Evolutionary conservation across 2,888 invertebrate genomes (phyloP), one percentile per base, ranked within the genome.

Genomic region (Cerastis rubricosa): DNA sequence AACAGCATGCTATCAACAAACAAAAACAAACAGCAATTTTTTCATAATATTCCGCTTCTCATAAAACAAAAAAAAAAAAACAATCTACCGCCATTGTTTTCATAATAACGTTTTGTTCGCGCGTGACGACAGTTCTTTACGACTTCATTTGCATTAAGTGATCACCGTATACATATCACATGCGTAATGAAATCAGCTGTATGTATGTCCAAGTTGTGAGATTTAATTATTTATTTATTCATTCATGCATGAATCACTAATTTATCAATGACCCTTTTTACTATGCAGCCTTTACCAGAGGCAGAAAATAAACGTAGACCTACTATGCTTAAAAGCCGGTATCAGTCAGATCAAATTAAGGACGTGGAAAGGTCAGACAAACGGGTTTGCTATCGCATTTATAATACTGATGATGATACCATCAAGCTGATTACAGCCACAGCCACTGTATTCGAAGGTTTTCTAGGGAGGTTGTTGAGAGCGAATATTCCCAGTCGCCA

Each of bases 151-250:
- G 49, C n/a, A 57, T 72, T 63, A n/a, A 63, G 19, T 45, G 9
- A 47, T 57, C 29, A 6, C 12, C 49, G 49, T 66, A 45, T 49
- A 43, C 25, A 61, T n/a, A 47, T 57, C 25, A 35, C 14, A 35
- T 66, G 35, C 51, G 65, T 65, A 45, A 78, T 77, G 2, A 49
- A 47, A 83, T 71, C 72, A 78, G 81, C 81, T 71, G 72, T 63
- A 1, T 69, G 66, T 72, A n/a, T 47, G 22, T 57, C 22, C 29
- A 45, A 57, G n/a, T 61, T 51, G 76, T 66, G 51, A 1, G 14
- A 54, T 54, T 61, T 14, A 40, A 47, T 66, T 25, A 81, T 67
- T 65, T 35, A 81, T 74, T 65, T 35, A 67, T 77, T 54, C n/a
- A 77, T 71, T 66, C 43, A 73, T 80, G 5, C n/a, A 65, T 82